Evolutionary conservation across 2,797 vertebrate species (phyloP), one percentile per base, ranked within the genome.

Genomic region (Gadopsis marmoratus): DNA sequence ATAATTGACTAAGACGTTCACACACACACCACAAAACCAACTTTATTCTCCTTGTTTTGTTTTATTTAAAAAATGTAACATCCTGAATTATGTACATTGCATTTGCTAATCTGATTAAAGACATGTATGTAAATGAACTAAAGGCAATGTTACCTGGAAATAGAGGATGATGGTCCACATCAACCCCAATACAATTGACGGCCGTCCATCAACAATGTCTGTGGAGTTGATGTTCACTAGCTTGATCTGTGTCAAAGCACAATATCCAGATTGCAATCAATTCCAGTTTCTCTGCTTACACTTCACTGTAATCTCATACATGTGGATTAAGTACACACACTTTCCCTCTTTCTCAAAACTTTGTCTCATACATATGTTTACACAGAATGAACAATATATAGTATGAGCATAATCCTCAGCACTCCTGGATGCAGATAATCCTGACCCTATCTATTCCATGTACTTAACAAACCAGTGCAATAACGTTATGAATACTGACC

Each of bases 181-280:
- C 90, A 99, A 92, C 10, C 98, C 98, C 39, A 99, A 95, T 3
- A 99, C 97, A 78, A 99, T 99, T 7, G 98, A 96, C 0, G 98
- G 97, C 23, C 96, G 95, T 62, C 98, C 98, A 88, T 99, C 98
- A 54, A 97, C 98, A 61, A 99, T 99, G 88, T 99, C 98, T 31
- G 97, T 99, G 65, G 97, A 96, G 91, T 99, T 99, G 88, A 99
- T 99, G 95, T 99, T 99, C 89, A 99, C 98, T 75, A 99, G 92
- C 72, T 99, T 99, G 91, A 99, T 99, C 98, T 99, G 93, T 69
- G 33, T 56, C 7, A 86, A 77, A 83, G 70, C 33, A 88, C 21
- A 71, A 63, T 7, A 82, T 41, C 2, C 21, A 76, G 6, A 62
- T 14, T 19, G 0, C 23, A 71, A 69, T 55, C 2, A 47, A 68